Evolutionary conservation across 2,888 invertebrate genomes (phyloP), one percentile per base, ranked within the genome.

Genomic region (Ennomos erosarius): DNA sequence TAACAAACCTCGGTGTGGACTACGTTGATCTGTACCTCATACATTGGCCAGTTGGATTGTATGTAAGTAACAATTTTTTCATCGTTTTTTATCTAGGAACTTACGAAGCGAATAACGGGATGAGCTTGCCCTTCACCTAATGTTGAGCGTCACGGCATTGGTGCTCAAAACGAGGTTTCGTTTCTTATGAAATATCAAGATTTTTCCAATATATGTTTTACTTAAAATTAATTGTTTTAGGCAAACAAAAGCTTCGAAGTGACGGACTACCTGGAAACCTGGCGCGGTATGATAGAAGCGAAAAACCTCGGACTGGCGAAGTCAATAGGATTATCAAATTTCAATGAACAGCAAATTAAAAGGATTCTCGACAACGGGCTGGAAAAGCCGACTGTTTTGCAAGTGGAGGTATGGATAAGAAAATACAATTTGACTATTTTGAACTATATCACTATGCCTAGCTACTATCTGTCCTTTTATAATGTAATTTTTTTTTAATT

Each of bases 251-350:
- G 79, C 0, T 84, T 70, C 61, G 81, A 84, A 51, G 59, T 93
- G 4, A 57, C 54, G 0, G 96, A 96, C 81, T 95, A 94, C 74
- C 59, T 95, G 9, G 95, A 95, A 0, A 95, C 95, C 0, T 95
- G 95, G 95, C 93, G 93, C 65, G 95, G 92, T 0, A 94, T 97
- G 95, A 95, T 96, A 69, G 92, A 93, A 43, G 93, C 95, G 33
- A 93, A 94, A 55, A 78, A 84, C 11, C 90, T 94, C 46, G 95
- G 96, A 0, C 84, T 96, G 34, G 82, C 93, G 0, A 94, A 93
- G 73, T 94, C 95, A 54, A 95, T 97, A 64, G 97, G 97, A 0
- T 73, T 97, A 16, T 96, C 96, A 61, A 97, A 97, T 84, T 97
- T 97, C 78, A 97, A 96, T 80, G 93, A 93, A 54, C 81, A 93